Evolutionary conservation across 2,113 vertebrate species (phyloP), one percentile per base, ranked within the genome.

Genomic region (Gadus chalcogrammus): DNA sequence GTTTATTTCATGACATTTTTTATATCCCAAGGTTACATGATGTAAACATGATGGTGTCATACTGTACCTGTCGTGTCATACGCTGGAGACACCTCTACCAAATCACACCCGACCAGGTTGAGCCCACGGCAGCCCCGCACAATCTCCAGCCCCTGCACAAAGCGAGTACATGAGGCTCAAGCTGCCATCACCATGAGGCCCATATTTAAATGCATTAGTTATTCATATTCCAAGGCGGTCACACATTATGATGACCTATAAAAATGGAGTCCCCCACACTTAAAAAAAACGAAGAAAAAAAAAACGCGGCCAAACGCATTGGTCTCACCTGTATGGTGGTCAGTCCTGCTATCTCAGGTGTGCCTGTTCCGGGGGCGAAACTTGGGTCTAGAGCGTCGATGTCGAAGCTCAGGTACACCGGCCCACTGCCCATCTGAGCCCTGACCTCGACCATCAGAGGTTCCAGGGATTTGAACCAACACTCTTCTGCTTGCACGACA

Each of bases 301-400:
- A 11, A 6, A 17, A 35, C 28, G 3, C 5, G 61, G 65, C 3
- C 9, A 2, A 48, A 48, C 24, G 15, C 17, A 3, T n/a, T 3
- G 1, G n/a, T 0, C 15, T 87, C 78, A 98, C 97, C 95, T 99
- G 97, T 0, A 85, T 91, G 0, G 97, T 91, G 0, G 95, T 98
- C 8, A 99, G 96, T 1, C 97, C 96, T 0, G 94, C 96, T 1
- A 95, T 93, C 89, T 99, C 97, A 0, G 96, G 97, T 0, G 96
- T 95, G 3, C 97, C 96, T 0, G 97, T 98, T 48, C 97, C 96
- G 0, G 96, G 97, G 2, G 97, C 97, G 0, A 93, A 99, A 0
- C 94, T 93, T 0, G 97, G 97, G 68, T 99, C 97, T 1, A 99
- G 82, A 58, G 89, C 92, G 0, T 99, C 96, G 0, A 99, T 98